Evolutionary conservation across 2,888 invertebrate genomes (phyloP).

Genomic region (Patella pellucida): DNA sequence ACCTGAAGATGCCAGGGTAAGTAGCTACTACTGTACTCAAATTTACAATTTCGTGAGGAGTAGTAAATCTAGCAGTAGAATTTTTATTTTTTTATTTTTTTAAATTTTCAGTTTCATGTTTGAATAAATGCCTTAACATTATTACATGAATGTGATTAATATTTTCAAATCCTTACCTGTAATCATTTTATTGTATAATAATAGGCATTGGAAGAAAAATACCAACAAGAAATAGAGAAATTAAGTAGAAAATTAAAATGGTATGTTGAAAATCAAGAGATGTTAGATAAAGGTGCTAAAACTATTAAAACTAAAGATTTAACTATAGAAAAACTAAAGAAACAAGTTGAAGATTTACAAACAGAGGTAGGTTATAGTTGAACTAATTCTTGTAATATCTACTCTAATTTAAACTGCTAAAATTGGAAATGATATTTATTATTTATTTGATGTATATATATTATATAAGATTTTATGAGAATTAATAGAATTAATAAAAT

Average conservation of each 20-base stretch:
- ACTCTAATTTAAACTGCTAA: too few species aligned
- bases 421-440: too few species aligned
- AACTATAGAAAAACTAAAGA: conserved; percentile 59
- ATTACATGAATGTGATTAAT: too few species aligned
- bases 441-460: too few species aligned
- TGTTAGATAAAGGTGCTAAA: conserved; percentile 62
- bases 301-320: conserved; percentile 58
- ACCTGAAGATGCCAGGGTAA: conserved; percentile 55
- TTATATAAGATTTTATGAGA: too few species aligned
- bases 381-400: too few species aligned
- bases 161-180: neutral
- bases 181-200: conserved; percentile 20
- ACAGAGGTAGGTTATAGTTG: conserved; percentile 51
- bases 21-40: neutral
- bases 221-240: conserved; percentile 53
- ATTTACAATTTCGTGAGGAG: too few species aligned
- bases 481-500: too few species aligned
- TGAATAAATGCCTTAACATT: too few species aligned
- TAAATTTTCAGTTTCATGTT: too few species aligned
- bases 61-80: too few species aligned
- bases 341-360: conserved; percentile 59
- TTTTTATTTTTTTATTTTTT: too few species aligned
- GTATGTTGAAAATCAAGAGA: conserved; percentile 69
- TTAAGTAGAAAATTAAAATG: conserved; percentile 63
- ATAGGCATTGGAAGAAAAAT: conserved; percentile 54